Conservation (phyloP, 1,140 invertebrate genomes). For the Drosophila neocordata region DNA sequence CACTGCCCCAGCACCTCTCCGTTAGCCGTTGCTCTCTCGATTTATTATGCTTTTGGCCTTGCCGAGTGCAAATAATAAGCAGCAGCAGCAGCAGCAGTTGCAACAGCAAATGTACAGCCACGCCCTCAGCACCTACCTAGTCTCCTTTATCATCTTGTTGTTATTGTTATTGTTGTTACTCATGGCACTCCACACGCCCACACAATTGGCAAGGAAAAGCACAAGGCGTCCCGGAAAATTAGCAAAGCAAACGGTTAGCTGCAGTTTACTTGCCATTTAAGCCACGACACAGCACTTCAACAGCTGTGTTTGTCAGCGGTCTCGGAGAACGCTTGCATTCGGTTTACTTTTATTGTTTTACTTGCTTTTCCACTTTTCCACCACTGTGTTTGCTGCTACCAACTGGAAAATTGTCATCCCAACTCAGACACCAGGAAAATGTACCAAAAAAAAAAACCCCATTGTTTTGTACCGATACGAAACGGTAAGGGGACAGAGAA, state of each 20-base stretch:
- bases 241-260: constrained; percentile 75
- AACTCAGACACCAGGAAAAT: background rate
- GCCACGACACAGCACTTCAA: constrained; percentile 56
- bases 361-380: background rate
- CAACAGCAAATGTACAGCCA: constrained; percentile 67
- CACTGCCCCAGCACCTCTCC: constrained; percentile 14
- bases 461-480: background rate
- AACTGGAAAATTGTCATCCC: background rate
- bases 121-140: constrained; percentile 56
- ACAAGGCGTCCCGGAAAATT: constrained; percentile 58
- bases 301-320: constrained; percentile 71
- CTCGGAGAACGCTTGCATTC: constrained; percentile 37
- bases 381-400: background rate
- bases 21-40: constrained; percentile 31
- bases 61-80: constrained; percentile 78
- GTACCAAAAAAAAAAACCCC: background rate
- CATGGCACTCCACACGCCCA: constrained; percentile 47
- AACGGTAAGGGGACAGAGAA: background rate
- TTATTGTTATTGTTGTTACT: background rate
- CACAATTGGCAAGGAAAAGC: constrained; percentile 54
- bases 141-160: constrained; percentile 1
- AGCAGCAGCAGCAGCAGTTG: constrained; percentile 68
- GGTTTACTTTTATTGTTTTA: constrained; percentile 28
- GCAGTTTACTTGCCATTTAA: constrained; percentile 81
- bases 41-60: constrained; percentile 76